Percentiles rank a stretch among this genome's conserved stretches.
Conservation (phyloP, 2,888 invertebrate species). For the Chironomus riparius region DNA sequence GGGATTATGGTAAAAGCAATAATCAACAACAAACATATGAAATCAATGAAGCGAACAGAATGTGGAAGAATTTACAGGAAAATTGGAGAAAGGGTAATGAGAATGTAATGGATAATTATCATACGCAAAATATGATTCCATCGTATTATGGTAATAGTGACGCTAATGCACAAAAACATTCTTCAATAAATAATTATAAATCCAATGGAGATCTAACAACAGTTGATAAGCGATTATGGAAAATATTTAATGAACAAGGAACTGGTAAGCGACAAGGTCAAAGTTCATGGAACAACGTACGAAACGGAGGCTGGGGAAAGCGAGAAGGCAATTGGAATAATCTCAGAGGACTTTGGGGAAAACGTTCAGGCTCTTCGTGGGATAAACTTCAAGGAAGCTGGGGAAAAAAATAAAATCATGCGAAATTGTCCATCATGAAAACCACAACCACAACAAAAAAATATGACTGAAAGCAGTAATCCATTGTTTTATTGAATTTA, state of each 20-base stretch:
- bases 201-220: neutral
- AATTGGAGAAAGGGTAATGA: constrained; percentile 7
- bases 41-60: too few species aligned
- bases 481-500: constrained; percentile 8
- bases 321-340: constrained; percentile 22
- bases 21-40: too few species aligned
- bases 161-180: too few species aligned
- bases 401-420: neutral
- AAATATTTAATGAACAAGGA: too few species aligned
- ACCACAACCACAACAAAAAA: neutral
- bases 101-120: too few species aligned
- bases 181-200: too few species aligned
- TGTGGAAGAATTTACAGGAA: neutral
- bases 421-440: neutral
- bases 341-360: constrained; percentile 18
- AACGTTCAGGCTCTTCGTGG: neutral
- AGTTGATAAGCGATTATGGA: neutral
- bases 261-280: too few species aligned
- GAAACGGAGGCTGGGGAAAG: constrained; percentile 6
- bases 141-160: too few species aligned
- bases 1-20: neutral
- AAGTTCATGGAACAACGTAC: neutral
- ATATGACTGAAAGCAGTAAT: neutral
- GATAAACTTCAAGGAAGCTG: neutral
- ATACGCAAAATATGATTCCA: too few species aligned